Conservation (phyloP, 2,888 invertebrate species). For the Vannuccia rotundouncinata region DNA sequence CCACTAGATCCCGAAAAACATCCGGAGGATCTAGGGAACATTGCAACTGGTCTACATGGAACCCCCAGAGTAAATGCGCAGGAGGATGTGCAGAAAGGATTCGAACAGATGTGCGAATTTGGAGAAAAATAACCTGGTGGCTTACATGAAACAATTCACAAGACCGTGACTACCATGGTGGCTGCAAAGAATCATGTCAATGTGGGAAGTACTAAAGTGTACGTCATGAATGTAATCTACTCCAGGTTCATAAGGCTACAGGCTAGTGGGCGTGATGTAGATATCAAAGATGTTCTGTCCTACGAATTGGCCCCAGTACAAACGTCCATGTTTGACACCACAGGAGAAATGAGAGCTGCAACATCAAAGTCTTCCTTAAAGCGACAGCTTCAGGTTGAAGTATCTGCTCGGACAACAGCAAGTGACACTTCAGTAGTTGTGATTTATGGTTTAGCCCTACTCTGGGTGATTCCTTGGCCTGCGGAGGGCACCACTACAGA, state of each 20-base stretch:
- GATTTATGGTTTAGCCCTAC: slow-evolving; percentile 20
- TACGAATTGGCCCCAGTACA: slow-evolving; percentile 1
- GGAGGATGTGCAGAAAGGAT: background rate
- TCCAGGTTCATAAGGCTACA: slow-evolving; percentile 30
- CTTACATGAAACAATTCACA: slow-evolving; percentile 27
- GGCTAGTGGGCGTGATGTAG: slow-evolving; percentile 24
- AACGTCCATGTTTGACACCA: slow-evolving; percentile 27
- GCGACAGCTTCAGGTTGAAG: slow-evolving; percentile 23
- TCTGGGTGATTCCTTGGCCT: slow-evolving; percentile 30
- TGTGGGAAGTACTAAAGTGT: slow-evolving; percentile 17
- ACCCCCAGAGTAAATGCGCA: slow-evolving; percentile 16
- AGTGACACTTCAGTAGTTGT: slow-evolving; percentile 20
- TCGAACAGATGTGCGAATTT: slow-evolving; percentile 30
- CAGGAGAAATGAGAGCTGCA: slow-evolving; percentile 30
- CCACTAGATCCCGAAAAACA: slow-evolving; percentile 22
- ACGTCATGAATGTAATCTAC: slow-evolving; percentile 15
- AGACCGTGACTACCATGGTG: slow-evolving; percentile 24
- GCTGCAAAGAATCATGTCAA: slow-evolving; percentile 19
- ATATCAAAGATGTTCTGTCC: slow-evolving; percentile 16
- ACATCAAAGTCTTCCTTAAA: slow-evolving; percentile 27
- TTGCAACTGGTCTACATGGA: slow-evolving; percentile 10
- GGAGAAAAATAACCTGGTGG: slow-evolving; percentile 8
- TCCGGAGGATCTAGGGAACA: slow-evolving; percentile 23
- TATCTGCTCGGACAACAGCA: slow-evolving; percentile 10
- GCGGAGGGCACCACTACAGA: slow-evolving; percentile 18